Base-by-base conservation (phyloP, 2,113 vertebrate genomes). In the Stegastes partitus region DNA sequence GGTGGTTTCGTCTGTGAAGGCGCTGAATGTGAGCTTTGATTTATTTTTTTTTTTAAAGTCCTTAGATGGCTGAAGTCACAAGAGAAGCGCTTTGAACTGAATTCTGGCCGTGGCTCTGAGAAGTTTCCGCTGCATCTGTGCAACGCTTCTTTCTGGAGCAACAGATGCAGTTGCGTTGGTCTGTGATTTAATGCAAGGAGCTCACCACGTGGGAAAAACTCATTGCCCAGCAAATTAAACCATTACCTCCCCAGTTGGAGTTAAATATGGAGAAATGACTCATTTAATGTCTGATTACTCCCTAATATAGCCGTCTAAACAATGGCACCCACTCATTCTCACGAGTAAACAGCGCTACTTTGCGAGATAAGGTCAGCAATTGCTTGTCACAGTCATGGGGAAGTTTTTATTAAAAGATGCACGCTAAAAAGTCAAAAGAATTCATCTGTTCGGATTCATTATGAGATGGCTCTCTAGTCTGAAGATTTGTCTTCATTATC, bases 231-330 rank as follows among this genome's bases (percentile, higher is more conserved):
- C 77, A 94, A 93, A 93, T 93, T 88, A 94, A 92, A 87, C 87
- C 86, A 89, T 92, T 91, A 88, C 76, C 79, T 92, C 85, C 81
- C 62, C 69, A 70, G 88, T 91, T 82, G 73, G 85, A 93, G 87
- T 90, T 93, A 93, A 91, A 93, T 91, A 87, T 81, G 81, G 74
- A 90, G 88, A 93, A 95, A 93, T 91, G 21, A 89, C 83, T 93
- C 86, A 82, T 94, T 93, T 92, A 92, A 89, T 88, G 91, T 93
- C 81, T 85, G 90, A 94, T 94, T 93, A 91, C 77, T 80, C 81
- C 54, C 71, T 93, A 94, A 94, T 90, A 84, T 77, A 63, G 80
- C 73, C 59, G 49, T 87, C 81, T 83, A 89, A 93, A 93, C 90
- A 93, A 92, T 81, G 62, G 58, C 79, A 72, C 11, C 61, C 63